Conservation (phyloP, 1,140 invertebrate species). For the Psix sp. region DNA sequence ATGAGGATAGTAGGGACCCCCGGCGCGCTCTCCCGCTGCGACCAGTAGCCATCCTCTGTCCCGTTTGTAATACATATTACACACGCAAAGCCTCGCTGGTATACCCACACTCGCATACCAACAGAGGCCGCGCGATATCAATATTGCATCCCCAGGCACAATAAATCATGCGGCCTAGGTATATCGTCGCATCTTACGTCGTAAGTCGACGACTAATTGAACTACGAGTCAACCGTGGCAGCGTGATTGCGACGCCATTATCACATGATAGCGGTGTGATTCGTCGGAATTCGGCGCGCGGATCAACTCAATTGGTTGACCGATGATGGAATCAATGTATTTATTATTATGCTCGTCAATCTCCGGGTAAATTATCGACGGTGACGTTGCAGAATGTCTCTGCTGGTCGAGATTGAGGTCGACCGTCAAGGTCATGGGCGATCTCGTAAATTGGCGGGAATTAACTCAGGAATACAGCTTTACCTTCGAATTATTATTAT, state of each 20-base stretch:
- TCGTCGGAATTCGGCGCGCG: constrained; percentile 25
- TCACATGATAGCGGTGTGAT: constrained; percentile 31
- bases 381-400: constrained; percentile 49
- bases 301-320: constrained; percentile 22
- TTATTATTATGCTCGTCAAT: constrained; percentile 54
- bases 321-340: constrained; percentile 29
- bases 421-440: constrained; percentile 32
- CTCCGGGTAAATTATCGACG: constrained; percentile 36
- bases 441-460: constrained; percentile 17
- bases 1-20: constrained; percentile 70
- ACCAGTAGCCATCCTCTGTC: constrained; percentile 77
- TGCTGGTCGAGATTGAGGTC: constrained; percentile 31
- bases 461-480: constrained; percentile 4
- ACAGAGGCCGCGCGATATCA: constrained; percentile 60
- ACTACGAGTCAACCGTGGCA: constrained; percentile 28
- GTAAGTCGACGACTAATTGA: constrained; percentile 44
- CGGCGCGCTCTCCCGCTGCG: constrained; percentile 75
- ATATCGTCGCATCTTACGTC: constrained; percentile 13
- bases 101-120: constrained; percentile 21
- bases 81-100: constrained; percentile 35
- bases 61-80: constrained; percentile 74
- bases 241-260: constrained; percentile 40
- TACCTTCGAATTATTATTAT: background rate
- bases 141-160: constrained; percentile 62
- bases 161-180: constrained; percentile 47